Conservation (phyloP, 2,113 vertebrate species). For the Ophthalmolycus amberensis region DNA sequence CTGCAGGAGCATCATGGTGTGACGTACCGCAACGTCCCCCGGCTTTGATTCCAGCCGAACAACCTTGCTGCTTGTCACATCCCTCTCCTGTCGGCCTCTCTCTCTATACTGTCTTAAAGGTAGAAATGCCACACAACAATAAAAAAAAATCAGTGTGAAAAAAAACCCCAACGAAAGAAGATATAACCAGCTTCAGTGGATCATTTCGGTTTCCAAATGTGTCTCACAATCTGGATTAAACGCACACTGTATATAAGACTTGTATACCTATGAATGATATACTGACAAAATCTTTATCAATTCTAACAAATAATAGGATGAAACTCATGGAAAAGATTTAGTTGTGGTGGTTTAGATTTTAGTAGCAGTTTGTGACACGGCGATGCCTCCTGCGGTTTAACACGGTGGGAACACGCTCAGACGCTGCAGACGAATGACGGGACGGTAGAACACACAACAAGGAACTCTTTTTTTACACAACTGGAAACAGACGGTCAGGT, state of each 20-base stretch:
- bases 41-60: background rate
- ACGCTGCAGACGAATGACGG: background rate
- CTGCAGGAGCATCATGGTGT: fast-evolving
- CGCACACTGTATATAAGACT: background rate
- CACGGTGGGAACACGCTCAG: background rate
- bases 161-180: background rate
- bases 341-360: background rate
- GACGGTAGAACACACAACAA: background rate
- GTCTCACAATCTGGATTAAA: background rate
- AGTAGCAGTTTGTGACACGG: background rate
- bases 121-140: background rate
- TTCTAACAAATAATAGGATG: background rate
- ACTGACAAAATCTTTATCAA: background rate
- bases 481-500: background rate
- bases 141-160: background rate
- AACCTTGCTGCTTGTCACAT: background rate
- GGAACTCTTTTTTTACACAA: background rate
- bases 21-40: background rate
- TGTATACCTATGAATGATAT: background rate
- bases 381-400: background rate
- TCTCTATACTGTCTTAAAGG: background rate
- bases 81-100: background rate
- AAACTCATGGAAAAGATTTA: background rate
- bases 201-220: background rate
- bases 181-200: background rate